These are phyloP conservation scores for Mycteria americana DNA, from an alignment of 2,797 vertebrate genomes.

Conservation along the genomic window DNA sequence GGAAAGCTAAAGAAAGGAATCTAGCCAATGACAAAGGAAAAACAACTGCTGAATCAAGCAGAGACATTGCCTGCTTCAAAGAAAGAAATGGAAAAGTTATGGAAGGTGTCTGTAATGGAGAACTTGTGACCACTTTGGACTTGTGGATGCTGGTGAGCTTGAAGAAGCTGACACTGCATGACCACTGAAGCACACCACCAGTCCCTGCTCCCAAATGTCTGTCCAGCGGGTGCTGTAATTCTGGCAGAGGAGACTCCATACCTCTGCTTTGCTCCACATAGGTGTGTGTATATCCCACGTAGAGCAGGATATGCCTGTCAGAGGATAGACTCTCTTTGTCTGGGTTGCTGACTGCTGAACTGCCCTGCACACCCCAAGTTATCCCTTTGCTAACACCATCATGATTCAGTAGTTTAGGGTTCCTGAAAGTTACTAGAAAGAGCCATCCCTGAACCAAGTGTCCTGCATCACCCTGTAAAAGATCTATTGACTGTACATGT, in stretches of 20 bases:
- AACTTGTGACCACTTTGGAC: background rate
- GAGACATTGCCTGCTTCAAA: background rate
- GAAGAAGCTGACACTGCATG: background rate
- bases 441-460: background rate
- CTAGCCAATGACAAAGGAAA: background rate
- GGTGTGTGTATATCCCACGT: no score
- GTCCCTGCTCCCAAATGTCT: background rate
- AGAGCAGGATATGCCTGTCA: background rate
- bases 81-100: background rate
- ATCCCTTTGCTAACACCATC: background rate
- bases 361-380: background rate
- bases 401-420: background rate
- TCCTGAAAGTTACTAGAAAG: background rate
- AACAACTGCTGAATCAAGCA: background rate
- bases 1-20: background rate
- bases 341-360: background rate
- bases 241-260: background rate
- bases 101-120: background rate
- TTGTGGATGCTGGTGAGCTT: background rate
- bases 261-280: background rate
- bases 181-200: background rate
- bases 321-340: background rate
- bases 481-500: background rate
- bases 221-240: background rate
- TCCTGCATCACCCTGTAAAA: background rate